Conservation (phyloP, 2,113 vertebrate species). For the rat (Rattus norvegicus) region DNA sequence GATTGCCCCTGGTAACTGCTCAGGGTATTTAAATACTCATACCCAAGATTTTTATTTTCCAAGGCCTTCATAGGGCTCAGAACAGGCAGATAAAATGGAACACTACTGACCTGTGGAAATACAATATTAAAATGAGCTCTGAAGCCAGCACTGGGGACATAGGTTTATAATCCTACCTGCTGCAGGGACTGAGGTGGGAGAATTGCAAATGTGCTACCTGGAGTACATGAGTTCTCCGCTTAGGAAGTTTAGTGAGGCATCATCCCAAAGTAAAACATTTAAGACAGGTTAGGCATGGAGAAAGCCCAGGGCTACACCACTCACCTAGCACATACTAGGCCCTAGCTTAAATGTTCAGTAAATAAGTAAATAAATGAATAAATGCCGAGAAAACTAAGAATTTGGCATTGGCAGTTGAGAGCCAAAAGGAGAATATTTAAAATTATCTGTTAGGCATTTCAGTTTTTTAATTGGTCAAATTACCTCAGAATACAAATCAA, state of each 20-base stretch:
- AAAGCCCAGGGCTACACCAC: neutral
- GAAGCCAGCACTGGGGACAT: neutral
- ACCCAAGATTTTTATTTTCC: neutral
- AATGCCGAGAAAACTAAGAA: neutral
- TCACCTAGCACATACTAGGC: neutral
- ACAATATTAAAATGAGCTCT: neutral
- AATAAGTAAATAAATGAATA: neutral
- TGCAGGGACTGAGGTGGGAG: neutral
- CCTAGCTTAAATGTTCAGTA: neutral
- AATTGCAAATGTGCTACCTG: neutral
- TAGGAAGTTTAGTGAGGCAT: neutral
- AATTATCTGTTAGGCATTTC: constrained; percentile 8
- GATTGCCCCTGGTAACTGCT: neutral
- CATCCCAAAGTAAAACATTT: neutral
- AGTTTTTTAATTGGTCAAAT: constrained; percentile 7
- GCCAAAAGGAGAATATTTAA: constrained; percentile 20
- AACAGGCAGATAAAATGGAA: neutral
- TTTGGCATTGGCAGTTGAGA: neutral
- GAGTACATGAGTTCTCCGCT: neutral
- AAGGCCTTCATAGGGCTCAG: neutral
- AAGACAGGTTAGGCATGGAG: neutral
- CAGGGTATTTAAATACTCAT: neutral
- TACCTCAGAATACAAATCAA: neutral
- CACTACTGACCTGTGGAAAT: neutral
- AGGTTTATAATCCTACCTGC: neutral